Conservation (phyloP, 2,113 vertebrate species). For the Columba janthina region DNA sequence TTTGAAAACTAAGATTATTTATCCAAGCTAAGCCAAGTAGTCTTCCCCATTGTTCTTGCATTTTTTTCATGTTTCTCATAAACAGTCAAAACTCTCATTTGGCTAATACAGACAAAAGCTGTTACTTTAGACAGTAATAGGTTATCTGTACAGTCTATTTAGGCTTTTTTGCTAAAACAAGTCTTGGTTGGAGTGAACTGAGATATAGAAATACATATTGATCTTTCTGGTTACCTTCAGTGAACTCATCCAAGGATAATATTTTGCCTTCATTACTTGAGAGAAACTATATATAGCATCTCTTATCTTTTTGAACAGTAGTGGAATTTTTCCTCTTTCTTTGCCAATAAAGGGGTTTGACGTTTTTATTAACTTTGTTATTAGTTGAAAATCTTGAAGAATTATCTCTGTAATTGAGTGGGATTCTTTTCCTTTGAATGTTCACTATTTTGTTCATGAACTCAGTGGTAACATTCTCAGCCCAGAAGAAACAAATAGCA, state of each 20-base stretch:
- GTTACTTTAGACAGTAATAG: neutral
- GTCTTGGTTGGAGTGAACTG: neutral
- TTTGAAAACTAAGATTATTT: neutral
- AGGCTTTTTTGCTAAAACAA: neutral
- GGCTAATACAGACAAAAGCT: neutral
- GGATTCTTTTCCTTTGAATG: neutral
- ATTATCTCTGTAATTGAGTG: neutral
- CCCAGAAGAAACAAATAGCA: neutral
- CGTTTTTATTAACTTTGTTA: neutral
- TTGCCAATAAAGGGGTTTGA: neutral
- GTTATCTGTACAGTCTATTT: neutral
- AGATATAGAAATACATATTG: neutral
- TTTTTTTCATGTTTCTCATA: neutral
- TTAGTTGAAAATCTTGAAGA: neutral
- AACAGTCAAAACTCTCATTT: neutral
- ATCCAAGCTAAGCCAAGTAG: neutral
- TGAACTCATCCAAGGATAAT: neutral
- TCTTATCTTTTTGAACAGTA: neutral
- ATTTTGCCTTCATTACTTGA: neutral
- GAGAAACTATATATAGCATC: neutral
- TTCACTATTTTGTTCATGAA: neutral
- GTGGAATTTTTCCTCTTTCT: neutral
- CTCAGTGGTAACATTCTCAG: neutral
- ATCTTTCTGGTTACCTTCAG: neutral
- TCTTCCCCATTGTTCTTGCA: neutral